phyloP scores from a whole-genome alignment of 2,113 vertebrate genomes.

The Acanthisitta chloris region DNA sequence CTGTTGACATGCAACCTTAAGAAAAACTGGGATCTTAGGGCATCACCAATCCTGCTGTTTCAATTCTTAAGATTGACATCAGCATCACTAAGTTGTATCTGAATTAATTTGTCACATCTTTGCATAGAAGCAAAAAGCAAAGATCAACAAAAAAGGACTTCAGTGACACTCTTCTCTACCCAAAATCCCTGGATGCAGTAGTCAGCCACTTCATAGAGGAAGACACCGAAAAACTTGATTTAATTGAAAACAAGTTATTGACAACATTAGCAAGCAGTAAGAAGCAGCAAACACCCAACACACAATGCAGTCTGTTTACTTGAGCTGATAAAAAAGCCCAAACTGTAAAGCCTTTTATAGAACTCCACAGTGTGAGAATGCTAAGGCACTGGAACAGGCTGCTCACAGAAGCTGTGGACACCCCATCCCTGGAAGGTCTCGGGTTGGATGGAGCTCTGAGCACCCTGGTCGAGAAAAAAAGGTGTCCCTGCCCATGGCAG shows the following conservation, averaged over 20 bases:
- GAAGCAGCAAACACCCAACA: background rate
- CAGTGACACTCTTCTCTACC: background rate
- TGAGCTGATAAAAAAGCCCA: background rate
- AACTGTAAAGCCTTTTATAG: background rate
- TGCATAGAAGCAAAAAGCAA: background rate
- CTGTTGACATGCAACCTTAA: background rate
- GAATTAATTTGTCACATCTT: background rate
- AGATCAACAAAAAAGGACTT: background rate
- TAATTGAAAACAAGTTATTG: background rate
- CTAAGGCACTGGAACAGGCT: background rate
- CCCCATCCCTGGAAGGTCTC: background rate
- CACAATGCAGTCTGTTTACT: background rate
- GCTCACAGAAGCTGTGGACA: background rate
- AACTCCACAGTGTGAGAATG: background rate
- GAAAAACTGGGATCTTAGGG: background rate
- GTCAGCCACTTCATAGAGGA: background rate
- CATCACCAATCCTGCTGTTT: background rate
- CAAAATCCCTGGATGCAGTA: background rate
- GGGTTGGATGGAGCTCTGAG: background rate
- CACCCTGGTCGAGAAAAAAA: background rate
- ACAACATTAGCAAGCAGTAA: background rate
- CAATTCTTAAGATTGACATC: background rate
- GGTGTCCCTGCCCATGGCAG: background rate
- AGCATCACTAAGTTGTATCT: background rate
- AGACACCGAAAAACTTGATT: background rate